A percentile compares a stretch with the other conserved stretches of the same genome.
Evolutionary conservation across 2,888 invertebrate species (phyloP).

Genomic region (Megamerina dolium): DNA sequence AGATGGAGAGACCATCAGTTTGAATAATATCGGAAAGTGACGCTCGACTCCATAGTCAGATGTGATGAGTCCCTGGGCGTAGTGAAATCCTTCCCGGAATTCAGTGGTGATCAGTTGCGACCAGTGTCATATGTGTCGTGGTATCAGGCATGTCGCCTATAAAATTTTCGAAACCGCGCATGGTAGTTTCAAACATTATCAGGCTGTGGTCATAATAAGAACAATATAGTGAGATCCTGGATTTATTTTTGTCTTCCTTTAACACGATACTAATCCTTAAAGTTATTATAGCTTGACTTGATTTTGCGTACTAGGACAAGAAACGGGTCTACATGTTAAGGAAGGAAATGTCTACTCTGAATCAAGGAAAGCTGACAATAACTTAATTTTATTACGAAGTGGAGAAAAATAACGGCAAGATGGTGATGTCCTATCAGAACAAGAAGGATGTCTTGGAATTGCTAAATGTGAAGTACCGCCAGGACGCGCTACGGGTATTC

Average conservation of each 20-base stretch:
- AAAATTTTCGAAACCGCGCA: constrained; percentile 3
- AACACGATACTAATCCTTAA: constrained; percentile 16
- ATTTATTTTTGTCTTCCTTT: constrained; percentile 12
- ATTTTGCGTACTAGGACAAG: constrained; percentile 17
- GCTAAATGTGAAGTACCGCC: not conserved
- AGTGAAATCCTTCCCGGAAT: too few species aligned
- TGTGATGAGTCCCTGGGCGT: too few species aligned
- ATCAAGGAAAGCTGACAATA: constrained; percentile 14
- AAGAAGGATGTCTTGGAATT: not conserved
- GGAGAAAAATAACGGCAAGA: too few species aligned
- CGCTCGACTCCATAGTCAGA: too few species aligned
- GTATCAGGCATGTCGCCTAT: too few species aligned
- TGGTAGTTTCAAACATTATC: constrained; percentile 12
- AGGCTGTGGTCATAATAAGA: constrained; percentile 14
- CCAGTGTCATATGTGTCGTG: too few species aligned
- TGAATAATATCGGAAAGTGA: too few species aligned
- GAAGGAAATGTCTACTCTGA: constrained; percentile 16
- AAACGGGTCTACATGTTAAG: constrained; percentile 15
- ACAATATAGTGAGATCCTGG: not conserved
- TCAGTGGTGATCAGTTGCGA: too few species aligned
- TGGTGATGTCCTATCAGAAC: not conserved
- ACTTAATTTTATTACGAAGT: not conserved
- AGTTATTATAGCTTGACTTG: constrained; percentile 14
- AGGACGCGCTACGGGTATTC: constrained; percentile 1
- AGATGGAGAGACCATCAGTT: too few species aligned